Base-by-base conservation (phyloP, 2,797 vertebrate genomes). In the Lutjanus argentimaculatus region DNA sequence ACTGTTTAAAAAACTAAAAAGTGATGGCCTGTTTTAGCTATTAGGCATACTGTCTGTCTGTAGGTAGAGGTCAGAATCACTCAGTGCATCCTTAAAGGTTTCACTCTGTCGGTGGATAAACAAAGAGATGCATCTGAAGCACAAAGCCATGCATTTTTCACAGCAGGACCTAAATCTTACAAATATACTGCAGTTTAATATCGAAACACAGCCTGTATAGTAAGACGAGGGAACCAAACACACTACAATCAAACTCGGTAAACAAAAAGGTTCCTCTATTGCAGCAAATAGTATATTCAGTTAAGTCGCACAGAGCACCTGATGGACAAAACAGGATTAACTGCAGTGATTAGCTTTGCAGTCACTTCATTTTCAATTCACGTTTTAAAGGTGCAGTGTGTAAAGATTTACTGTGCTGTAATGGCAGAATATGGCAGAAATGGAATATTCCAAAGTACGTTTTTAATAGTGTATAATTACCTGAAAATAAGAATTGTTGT, bases 131-230 rank as follows among this genome's bases (percentile, higher is more conserved):
- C 79, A 82, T 52, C 67, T 72, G 55, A 88, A 91, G 79, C 81
- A 82, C 76, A 84, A 94, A 94, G 88, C 85, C 91, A 94, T 94
- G 92, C 93, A 89, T 86, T 82, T 86, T 83, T 88, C 82, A 92
- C 88, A 87, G 85, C 88, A 91, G 85, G 75, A 86, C 82, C 72
- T 82, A 69, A 36, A 85, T 70, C 74, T 77, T 83, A 91, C 83
- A 59, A 36, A 62, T 61, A 80, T 53, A 85, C 58, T 75, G 53
- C 67, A 66, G 72, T 72, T 80, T 89, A 76, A 83, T 79, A 88
- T 75, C 55, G 73, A 86, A 85, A 88, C 71, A 86, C 76, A 80
- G 75, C 69, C 77, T 45, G 21, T 53, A 80, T 46, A 83, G 69
- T 91, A 83, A 91, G 87, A 91, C 69, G 30, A 65, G 52, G 72